phyloP scores from a whole-genome alignment of 2,113 vertebrate genomes.

The Scartelaos histophorus region DNA sequence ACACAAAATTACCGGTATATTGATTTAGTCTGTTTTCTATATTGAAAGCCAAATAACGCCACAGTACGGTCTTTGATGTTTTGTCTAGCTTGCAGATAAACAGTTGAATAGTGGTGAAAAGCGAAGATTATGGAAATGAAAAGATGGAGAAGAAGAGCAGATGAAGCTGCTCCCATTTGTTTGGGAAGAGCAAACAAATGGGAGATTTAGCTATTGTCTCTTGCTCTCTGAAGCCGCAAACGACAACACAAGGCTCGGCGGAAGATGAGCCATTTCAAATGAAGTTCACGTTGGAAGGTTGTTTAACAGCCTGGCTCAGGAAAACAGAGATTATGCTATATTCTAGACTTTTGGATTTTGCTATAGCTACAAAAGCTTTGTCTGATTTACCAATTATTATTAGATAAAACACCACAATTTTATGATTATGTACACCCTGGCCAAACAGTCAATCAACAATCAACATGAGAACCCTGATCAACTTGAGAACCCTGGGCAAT shows the following conservation, averaged over 20 bases:
- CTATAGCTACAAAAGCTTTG: no score
- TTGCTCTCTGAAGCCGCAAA: conserved; percentile 12
- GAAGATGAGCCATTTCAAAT: conserved; percentile 8
- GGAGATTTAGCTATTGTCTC: conserved; percentile 29
- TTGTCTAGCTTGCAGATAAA: conserved; percentile 40
- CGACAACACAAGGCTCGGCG: conserved; percentile 13
- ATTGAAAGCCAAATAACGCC: conserved; percentile 16
- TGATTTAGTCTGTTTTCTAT: conserved; percentile 2
- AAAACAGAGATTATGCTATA: neutral
- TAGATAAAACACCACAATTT: no score
- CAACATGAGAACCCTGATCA: no score
- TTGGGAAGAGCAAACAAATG: conserved; percentile 33
- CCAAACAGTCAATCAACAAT: no score
- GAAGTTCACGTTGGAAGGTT: neutral
- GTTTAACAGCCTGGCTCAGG: neutral
- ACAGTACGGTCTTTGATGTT: conserved; percentile 30
- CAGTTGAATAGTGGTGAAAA: conserved; percentile 23
- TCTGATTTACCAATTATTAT: no score
- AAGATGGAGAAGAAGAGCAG: conserved; percentile 25
- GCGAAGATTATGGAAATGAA: conserved; percentile 52
- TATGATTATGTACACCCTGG: no score
- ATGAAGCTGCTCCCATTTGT: conserved; percentile 48
- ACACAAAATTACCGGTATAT: neutral
- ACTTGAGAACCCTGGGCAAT: no score
- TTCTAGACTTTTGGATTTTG: neutral